Evolutionary conservation across 2,888 invertebrate genomes (phyloP).

Genomic region (Eucera pruinosa): DNA sequence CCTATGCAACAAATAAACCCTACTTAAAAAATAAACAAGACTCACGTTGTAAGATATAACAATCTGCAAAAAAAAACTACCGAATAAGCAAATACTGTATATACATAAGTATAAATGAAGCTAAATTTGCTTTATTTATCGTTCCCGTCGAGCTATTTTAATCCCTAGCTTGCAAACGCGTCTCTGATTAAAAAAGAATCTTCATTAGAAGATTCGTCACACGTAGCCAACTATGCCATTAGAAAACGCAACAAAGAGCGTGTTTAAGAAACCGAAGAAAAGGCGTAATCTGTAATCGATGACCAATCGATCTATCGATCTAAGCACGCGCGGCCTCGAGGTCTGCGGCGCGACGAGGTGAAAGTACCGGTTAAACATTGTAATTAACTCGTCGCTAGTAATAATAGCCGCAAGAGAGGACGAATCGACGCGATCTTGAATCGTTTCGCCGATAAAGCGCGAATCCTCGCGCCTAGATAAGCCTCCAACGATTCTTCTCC

Average conservation of each 20-base stretch:
- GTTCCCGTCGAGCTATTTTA: too few species aligned
- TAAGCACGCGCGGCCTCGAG: slow-evolving; percentile 43
- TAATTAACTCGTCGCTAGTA: slow-evolving; percentile 65
- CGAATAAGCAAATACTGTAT: too few species aligned
- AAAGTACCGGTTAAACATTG: slow-evolving; percentile 67
- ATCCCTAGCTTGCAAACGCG: too few species aligned
- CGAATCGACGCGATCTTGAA: slow-evolving; percentile 58
- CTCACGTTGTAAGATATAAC: too few species aligned
- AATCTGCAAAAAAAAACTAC: too few species aligned
- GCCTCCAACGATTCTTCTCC: too few species aligned
- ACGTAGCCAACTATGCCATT: slow-evolving; percentile 1
- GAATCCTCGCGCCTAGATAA: slow-evolving; percentile 49
- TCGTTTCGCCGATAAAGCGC: slow-evolving; percentile 43
- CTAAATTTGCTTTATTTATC: too few species aligned
- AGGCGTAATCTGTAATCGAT: slow-evolving; percentile 57
- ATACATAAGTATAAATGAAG: too few species aligned
- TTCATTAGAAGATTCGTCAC: background rate
- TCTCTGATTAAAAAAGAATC: too few species aligned
- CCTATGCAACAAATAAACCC: too few species aligned
- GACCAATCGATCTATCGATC: slow-evolving; percentile 51
- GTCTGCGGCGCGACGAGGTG: slow-evolving; percentile 48
- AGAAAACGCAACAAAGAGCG: slow-evolving; percentile 29
- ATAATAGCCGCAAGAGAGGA: slow-evolving; percentile 58
- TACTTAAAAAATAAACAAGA: too few species aligned
- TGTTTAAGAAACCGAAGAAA: slow-evolving; percentile 33